Evolutionary conservation across 2,888 invertebrate genomes (phyloP), one percentile per base, ranked within the genome.

Genomic region (Stenichneumon culpator): DNA sequence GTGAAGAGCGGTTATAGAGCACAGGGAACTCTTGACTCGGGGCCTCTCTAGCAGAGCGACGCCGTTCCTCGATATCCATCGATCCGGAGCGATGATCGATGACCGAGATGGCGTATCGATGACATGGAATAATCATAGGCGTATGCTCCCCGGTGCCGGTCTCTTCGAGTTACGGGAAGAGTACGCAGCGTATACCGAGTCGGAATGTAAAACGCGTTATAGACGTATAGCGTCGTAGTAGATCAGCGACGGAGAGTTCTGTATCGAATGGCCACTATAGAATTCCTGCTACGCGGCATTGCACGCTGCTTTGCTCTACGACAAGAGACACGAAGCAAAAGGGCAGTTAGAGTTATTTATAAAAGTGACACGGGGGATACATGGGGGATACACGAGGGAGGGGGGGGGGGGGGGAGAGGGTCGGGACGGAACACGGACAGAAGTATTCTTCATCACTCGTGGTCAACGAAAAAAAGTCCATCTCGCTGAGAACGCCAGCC

Each of bases 1-100:
- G 7, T 7, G 47, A 44, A 32, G 44, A 44, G 79, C 16, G 68
- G n/a, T 57, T 77, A 25, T 22, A 25, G 6, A 52, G 72, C 54
- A 57, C 54, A n/a, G n/a, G 7, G 60, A 47, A 78, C 22, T 22
- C 57, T n/a, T 16, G 11, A 25, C 65, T 32, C 39, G 67, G 65
- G 52, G 39, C 19, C 39, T 22, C 75, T 77, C 67, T 67, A 16
- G 77, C 14, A 7, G 67, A 77, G 65, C 77, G 63, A 47, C 52
- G 75, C 19, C 19, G 77, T 75, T 75, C 75, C 78, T 70, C 70
- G 80, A 82, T 81, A 83, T 82, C 74, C 78, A 75, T 80, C 84
- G 86, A 88, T 88, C 88, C 88, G 83, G 87, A 86, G 83, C 86
- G 88, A 89, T 92, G 91, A 92, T 91, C 91, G 89, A 91, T 89